Conservation (phyloP, 2,113 vertebrate species). For the Nothoprocta pentlandii region DNA sequence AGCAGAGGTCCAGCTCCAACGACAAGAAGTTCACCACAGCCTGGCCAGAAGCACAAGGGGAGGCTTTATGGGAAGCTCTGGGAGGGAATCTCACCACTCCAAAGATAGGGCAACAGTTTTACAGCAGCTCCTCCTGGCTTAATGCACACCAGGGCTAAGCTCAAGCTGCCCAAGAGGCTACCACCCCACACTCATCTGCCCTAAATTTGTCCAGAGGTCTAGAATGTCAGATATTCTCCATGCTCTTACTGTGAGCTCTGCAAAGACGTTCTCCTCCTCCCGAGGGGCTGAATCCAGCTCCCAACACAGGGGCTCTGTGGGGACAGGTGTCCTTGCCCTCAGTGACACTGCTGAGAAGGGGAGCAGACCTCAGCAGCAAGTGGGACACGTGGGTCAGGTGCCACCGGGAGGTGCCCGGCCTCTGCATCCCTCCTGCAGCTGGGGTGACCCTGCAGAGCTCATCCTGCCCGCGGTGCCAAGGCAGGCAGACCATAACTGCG, state of each 20-base stretch:
- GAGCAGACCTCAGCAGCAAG: background rate
- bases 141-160: rapidly evolving
- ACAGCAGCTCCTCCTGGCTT: background rate
- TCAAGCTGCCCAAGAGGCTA: background rate
- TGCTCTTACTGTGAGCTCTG: rapidly evolving
- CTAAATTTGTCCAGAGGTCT: rapidly evolving
- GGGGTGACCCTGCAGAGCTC: background rate
- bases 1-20: no score
- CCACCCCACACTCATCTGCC: background rate
- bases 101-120: background rate
- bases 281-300: background rate
- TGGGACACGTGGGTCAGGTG: rapidly evolving
- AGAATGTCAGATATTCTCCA: background rate
- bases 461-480: background rate
- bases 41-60: background rate
- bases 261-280: background rate
- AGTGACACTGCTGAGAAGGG: background rate
- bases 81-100: background rate
- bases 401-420: rapidly evolving
- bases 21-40: no score
- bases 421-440: no score
- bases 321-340: background rate
- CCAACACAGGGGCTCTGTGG: no score
- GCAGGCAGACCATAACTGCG: rapidly evolving
- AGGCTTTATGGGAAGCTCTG: background rate